Evolutionary conservation across 2,113 vertebrate genomes (phyloP).

Genomic region (Mellivora capensis): DNA sequence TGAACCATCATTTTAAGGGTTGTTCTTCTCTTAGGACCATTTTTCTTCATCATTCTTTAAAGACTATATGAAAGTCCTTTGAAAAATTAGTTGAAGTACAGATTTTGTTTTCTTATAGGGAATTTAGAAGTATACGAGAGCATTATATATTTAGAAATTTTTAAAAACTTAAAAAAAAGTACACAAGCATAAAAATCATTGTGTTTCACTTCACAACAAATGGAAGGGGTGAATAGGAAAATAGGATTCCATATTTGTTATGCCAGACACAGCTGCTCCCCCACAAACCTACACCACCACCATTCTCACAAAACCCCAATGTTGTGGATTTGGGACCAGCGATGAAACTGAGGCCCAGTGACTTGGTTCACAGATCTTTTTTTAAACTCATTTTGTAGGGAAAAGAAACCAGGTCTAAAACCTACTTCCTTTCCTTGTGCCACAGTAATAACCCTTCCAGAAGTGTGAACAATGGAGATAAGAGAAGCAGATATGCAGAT

Average conservation of each 20-base stretch:
- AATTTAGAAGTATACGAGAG: background rate
- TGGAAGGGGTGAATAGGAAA: background rate
- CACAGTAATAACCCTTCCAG: background rate
- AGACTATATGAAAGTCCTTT: background rate
- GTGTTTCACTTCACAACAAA: background rate
- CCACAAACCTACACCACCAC: background rate
- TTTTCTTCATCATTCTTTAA: conserved; percentile 8
- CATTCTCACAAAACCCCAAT: background rate
- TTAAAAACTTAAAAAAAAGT: background rate
- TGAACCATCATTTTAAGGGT: background rate
- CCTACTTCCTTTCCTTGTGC: background rate
- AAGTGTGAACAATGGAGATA: background rate
- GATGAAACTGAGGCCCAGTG: background rate
- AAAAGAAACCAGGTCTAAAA: background rate
- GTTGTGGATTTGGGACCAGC: background rate
- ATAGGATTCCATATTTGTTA: background rate
- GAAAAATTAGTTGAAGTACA: background rate
- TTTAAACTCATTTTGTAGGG: background rate
- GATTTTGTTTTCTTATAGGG: background rate
- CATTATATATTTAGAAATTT: background rate
- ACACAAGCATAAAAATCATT: background rate
- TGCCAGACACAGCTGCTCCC: background rate
- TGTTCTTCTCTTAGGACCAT: background rate
- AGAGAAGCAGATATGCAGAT: background rate
- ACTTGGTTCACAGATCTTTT: background rate